A percentile compares a stretch with the other conserved stretches of the same genome.
Conservation (phyloP, 2,888 invertebrate species). For the Ellobium chinense region DNA sequence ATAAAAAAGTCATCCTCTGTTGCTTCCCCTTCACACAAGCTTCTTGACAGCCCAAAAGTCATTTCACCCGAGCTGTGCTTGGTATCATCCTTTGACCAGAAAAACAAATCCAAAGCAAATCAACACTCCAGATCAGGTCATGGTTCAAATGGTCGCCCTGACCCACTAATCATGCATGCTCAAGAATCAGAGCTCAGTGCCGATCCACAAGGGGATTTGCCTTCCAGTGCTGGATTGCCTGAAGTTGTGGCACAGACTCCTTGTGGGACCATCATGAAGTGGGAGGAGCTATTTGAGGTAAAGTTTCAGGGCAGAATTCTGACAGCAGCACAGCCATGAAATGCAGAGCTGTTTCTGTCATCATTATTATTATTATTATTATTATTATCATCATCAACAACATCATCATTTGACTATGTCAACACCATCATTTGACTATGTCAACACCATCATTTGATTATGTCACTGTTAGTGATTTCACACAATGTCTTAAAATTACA, state of each 20-base stretch:
- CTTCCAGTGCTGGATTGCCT: slow-evolving; percentile 45
- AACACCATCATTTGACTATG: no score
- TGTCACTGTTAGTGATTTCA: no score
- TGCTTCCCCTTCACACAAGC: slow-evolving; percentile 52
- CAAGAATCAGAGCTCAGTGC: slow-evolving; percentile 58
- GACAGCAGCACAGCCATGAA: no score
- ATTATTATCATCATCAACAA: no score
- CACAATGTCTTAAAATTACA: no score
- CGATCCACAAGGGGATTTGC: neutral
- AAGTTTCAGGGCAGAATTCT: no score
- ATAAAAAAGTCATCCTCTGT: slow-evolving; percentile 67
- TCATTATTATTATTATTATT: no score
- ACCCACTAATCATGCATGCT: slow-evolving; percentile 50
- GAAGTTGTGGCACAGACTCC: slow-evolving; percentile 73
- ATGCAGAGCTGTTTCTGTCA: no score
- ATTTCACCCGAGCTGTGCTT: neutral
- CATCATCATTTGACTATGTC: no score
- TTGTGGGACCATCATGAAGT: slow-evolving; percentile 69
- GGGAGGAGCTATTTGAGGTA: slow-evolving; percentile 72
- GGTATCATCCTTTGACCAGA: neutral
- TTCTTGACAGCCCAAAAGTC: neutral
- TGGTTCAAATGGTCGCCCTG: neutral
- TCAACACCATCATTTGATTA: no score
- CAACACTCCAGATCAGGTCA: neutral
- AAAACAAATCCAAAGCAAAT: neutral